A percentile compares a stretch with the other conserved stretches of the same genome.
phyloP scores from a whole-genome alignment of 2,888 invertebrate genomes.

The Xestia xanthographa region DNA sequence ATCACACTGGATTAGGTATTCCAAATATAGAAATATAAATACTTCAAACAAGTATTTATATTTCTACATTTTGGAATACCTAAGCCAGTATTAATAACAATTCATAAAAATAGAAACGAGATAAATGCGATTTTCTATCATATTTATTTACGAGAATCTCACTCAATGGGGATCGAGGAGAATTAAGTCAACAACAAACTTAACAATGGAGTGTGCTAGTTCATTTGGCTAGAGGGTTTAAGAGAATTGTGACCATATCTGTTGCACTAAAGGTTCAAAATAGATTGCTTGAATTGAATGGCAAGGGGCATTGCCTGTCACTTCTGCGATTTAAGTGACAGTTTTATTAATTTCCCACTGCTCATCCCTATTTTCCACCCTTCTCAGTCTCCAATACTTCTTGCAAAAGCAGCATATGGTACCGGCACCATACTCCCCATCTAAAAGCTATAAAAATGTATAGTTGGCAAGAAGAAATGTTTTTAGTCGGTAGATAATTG shows the following conservation, averaged over 20 bases:
- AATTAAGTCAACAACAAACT: constrained; percentile 88
- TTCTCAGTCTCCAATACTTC: constrained; percentile 84
- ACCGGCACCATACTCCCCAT: constrained; percentile 73
- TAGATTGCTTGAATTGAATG: constrained; percentile 67
- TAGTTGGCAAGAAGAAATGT: not conserved
- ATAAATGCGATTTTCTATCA: constrained; percentile 68
- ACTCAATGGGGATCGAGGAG: constrained; percentile 81
- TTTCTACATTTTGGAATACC: not conserved
- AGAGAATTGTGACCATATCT: constrained; percentile 73
- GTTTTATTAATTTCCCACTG: constrained; percentile 94
- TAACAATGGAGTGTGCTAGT: constrained; percentile 81
- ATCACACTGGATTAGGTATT: constrained; percentile 48
- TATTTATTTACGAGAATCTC: constrained; percentile 84
- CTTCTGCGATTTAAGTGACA: constrained; percentile 92
- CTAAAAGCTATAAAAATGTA: constrained; percentile 20
- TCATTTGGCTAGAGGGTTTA: constrained; percentile 69
- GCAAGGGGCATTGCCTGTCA: constrained; percentile 85
- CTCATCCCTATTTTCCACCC: constrained; percentile 88
- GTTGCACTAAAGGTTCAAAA: constrained; percentile 74
- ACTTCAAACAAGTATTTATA: constrained; percentile 17
- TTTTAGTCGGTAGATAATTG: not conserved
- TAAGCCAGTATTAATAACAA: constrained; percentile 7
- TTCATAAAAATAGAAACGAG: constrained; percentile 50
- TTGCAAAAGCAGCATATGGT: constrained; percentile 85
- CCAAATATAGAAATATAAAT: too few relatives aligned